Base-by-base conservation (phyloP, 2,113 vertebrate genomes). In the Rhodinocichla rosea region DNA sequence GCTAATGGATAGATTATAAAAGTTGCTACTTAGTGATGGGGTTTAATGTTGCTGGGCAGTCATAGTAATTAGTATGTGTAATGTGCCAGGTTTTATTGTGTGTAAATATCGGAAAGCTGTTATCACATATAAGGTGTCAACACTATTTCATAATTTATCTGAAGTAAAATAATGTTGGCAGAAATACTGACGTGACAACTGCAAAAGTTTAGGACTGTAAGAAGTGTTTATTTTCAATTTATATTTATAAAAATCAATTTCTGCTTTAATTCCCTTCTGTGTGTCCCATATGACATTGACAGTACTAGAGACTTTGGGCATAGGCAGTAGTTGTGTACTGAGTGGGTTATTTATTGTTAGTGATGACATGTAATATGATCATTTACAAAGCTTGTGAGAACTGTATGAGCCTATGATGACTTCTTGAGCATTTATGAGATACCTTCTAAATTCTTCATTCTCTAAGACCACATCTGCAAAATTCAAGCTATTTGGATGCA, bases 341-440 rank as follows among this genome's bases (percentile, higher is more conserved):
- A 45, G 79, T 90, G 83, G 44, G 92, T 95, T 45, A 77, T 94
- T 90, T 40, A 69, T 87, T 82, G 81, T 90, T 95, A 79, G 68
- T 59, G 50, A 68, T 92, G 90, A 64, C 52, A 90, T 96, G 94
- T 89, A 87, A 60, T 33, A 7, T 42, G 53, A 57, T 92, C 44
- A 76, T 80, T 89, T 73, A 64, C 93, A 95, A 91, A 81, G 9
- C 74, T 49, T 60, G 9, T 28, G 82, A 82, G 53, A 94, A 30
- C 55, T 83, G 13, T 59, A 57, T 52, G 28, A 64, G 59, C 22
- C 39, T 9, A 44, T 90, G 49, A 62, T 26, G 40, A 32, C 42
- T 93, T 83, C 65, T 49, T 83, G 65, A 87, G 37, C 50, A 1
- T 47, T 69, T 89, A 20, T 18, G 24, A 15, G 52, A 22, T 21